A percentile compares a stretch with the other conserved stretches of the same genome.
These are phyloP conservation scores for Serilophus lunatus DNA, from an alignment of 2,113 vertebrate genomes.

Conservation along the genomic window DNA sequence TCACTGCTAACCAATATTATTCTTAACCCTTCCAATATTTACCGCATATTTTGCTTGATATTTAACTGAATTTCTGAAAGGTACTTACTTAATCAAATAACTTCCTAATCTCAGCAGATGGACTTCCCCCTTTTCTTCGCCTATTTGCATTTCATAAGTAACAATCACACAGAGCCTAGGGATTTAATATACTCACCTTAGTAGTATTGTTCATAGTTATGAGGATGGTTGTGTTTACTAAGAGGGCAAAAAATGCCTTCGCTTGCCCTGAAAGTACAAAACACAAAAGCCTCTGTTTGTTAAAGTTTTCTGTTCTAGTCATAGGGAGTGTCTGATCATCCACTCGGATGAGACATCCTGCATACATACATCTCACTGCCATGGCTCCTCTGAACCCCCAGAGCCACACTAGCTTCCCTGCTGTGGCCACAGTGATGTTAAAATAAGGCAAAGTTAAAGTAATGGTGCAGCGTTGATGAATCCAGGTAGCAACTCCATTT, in stretches of 20 bases:
- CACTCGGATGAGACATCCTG: background rate
- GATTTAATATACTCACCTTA: background rate
- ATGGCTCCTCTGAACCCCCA: background rate
- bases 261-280: background rate
- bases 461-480: background rate
- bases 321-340: background rate
- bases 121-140: background rate
- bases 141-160: background rate
- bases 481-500: background rate
- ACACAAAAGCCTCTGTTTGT: background rate
- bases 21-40: background rate
- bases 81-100: background rate
- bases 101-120: background rate
- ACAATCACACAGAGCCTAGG: background rate
- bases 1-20: background rate
- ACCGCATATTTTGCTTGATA: background rate
- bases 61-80: background rate
- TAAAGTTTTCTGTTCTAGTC: background rate
- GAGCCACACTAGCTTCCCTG: background rate
- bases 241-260: background rate
- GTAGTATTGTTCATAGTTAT: background rate
- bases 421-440: background rate
- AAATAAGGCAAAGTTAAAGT: background rate
- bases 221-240: background rate
- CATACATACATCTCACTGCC: no score